phyloP scores from a whole-genome alignment of 2,113 vertebrate species.

The Maylandia zebra region DNA sequence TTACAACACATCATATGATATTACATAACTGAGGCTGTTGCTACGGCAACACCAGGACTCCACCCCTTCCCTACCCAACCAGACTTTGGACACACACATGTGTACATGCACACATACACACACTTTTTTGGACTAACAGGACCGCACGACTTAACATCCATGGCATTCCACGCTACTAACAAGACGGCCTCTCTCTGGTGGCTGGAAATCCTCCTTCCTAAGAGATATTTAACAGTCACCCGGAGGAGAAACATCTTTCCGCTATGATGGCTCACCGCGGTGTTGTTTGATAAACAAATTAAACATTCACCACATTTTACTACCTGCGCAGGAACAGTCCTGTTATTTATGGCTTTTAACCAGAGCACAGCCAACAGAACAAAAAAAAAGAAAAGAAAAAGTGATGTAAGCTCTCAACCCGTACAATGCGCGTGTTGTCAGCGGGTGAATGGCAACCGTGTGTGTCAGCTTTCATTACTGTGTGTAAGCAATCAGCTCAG shows the following conservation, averaged over 20 bases:
- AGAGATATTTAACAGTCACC: not conserved
- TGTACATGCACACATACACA: not conserved
- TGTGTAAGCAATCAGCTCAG: conserved; percentile 10
- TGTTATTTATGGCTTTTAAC: not conserved
- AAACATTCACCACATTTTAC: conserved; percentile 14
- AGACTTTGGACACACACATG: not conserved
- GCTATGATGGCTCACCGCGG: not conserved
- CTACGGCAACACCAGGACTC: conserved; percentile 37
- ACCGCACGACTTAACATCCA: conserved; percentile 3
- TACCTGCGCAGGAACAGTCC: not conserved
- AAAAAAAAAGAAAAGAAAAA: not conserved
- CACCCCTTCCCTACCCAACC: not conserved
- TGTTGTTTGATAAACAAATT: conserved; percentile 21
- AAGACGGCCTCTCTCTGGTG: not conserved
- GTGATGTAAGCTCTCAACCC: not conserved
- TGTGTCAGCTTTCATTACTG: conserved; percentile 21
- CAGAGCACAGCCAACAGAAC: fast-evolving
- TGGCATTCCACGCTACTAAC: not conserved
- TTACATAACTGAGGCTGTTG: conserved; percentile 71
- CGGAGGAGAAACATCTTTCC: not conserved
- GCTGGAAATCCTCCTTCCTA: not conserved
- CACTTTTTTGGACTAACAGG: not conserved
- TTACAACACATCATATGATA: conserved; percentile 56
- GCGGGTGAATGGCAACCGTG: not conserved
- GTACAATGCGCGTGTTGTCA: not conserved